Conservation (phyloP, 2,113 vertebrate genomes). For the Megalops atlanticus region DNA sequence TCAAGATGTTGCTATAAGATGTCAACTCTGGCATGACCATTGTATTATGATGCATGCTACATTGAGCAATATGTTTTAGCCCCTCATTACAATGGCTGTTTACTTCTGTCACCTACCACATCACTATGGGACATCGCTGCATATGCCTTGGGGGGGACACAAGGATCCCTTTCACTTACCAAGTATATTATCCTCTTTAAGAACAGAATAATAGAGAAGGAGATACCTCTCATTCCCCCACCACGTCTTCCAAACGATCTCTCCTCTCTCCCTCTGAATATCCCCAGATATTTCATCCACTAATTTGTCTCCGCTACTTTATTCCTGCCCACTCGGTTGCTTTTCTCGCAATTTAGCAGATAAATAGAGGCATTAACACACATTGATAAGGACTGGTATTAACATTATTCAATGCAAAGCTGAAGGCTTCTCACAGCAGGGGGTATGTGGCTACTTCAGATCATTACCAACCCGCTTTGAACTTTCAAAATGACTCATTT, state of each 20-base stretch:
- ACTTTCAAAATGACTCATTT: slow-evolving; percentile 40
- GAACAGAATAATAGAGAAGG: not conserved
- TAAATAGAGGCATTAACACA: slow-evolving; percentile 19
- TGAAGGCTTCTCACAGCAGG: slow-evolving; percentile 20
- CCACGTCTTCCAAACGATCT: not conserved
- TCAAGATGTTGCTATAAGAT: too few relatives aligned
- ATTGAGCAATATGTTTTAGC: too few relatives aligned
- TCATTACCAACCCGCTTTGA: slow-evolving; percentile 40
- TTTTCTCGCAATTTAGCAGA: slow-evolving; percentile 26
- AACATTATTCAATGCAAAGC: slow-evolving; percentile 37
- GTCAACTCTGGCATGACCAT: too few relatives aligned
- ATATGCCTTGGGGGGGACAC: too few relatives aligned
- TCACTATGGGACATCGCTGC: too few relatives aligned
- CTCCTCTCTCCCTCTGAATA: not conserved
- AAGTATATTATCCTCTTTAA: too few relatives aligned
- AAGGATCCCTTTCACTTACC: too few relatives aligned
- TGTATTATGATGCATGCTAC: too few relatives aligned
- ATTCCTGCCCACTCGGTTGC: not conserved
- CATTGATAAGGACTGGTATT: slow-evolving; percentile 21
- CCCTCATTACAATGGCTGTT: too few relatives aligned
- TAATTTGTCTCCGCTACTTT: slow-evolving; percentile 9
- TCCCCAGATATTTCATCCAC: not conserved
- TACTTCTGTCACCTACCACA: too few relatives aligned
- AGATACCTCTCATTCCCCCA: not conserved
- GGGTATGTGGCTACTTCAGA: slow-evolving; percentile 22